A percentile compares a stretch with the other conserved stretches of the same genome.
phyloP scores from a whole-genome alignment of 2,888 invertebrate species.

The Maniola hyperantus region DNA sequence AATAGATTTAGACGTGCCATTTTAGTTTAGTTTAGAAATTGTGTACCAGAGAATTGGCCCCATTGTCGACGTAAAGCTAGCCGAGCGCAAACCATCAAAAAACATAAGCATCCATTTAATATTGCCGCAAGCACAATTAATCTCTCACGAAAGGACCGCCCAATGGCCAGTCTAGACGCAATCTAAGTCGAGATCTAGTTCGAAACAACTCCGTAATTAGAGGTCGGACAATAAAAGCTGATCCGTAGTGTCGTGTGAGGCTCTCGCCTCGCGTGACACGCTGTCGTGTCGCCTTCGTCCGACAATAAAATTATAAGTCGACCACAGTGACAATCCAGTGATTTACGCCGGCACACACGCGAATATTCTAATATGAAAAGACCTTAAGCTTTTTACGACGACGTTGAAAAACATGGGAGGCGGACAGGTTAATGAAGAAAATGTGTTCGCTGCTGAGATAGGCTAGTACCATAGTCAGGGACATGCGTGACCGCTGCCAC shows the following conservation, averaged over 20 bases:
- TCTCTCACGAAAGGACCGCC: slow-evolving; percentile 71
- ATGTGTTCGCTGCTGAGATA: slow-evolving; percentile 68
- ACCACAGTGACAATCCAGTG: slow-evolving; percentile 81
- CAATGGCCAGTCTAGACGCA: slow-evolving; percentile 67
- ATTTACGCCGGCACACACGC: slow-evolving; percentile 80
- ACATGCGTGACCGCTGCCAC: slow-evolving; percentile 62
- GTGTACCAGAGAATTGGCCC: no score
- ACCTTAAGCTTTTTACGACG: slow-evolving; percentile 67
- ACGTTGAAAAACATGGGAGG: slow-evolving; percentile 63
- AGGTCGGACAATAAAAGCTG: slow-evolving; percentile 72
- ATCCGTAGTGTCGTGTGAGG: slow-evolving; percentile 59
- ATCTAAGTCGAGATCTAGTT: slow-evolving; percentile 74
- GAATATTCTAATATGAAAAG: slow-evolving; percentile 77
- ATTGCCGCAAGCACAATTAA: slow-evolving; percentile 60
- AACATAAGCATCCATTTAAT: slow-evolving; percentile 67
- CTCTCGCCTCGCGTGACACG: slow-evolving; percentile 68
- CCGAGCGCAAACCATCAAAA: slow-evolving; percentile 49
- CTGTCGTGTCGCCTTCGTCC: slow-evolving; percentile 76
- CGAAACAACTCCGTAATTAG: slow-evolving; percentile 71
- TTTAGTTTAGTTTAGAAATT: no score
- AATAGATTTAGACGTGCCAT: slow-evolving; percentile 19
- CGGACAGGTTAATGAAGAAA: slow-evolving; percentile 79
- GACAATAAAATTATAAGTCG: slow-evolving; percentile 83
- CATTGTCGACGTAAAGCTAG: slow-evolving; percentile 35
- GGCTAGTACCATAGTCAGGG: slow-evolving; percentile 44